Conservation (phyloP, 2,888 invertebrate species). For the Rhodophaea formosa region DNA sequence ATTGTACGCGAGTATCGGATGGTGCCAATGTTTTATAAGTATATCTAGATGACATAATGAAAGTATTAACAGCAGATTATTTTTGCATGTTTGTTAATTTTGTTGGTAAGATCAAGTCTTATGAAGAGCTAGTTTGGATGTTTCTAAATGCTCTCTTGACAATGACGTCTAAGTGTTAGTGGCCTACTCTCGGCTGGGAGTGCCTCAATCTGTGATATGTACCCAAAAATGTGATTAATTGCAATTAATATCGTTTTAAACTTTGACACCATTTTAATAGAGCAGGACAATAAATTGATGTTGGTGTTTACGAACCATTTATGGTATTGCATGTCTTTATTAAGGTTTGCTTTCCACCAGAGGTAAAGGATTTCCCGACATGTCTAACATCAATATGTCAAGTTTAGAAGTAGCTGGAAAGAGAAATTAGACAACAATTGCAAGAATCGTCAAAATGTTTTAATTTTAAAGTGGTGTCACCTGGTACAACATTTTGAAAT, state of each 20-base stretch:
- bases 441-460: too few relatives aligned
- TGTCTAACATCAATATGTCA: not conserved
- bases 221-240: constrained; percentile 52
- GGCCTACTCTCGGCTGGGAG: constrained; percentile 26
- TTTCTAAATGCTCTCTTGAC: constrained; percentile 24
- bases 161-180: constrained; percentile 13
- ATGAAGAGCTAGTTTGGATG: constrained; percentile 12
- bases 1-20: constrained; percentile 27
- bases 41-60: constrained; percentile 27
- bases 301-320: constrained; percentile 19
- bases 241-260: constrained; percentile 49
- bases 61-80: constrained; percentile 20
- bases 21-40: constrained; percentile 34
- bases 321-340: not conserved
- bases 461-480: too few relatives aligned
- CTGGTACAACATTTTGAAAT: too few relatives aligned
- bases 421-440: too few relatives aligned
- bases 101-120: constrained; percentile 11
- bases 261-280: constrained; percentile 39
- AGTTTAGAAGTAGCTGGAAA: too few relatives aligned
- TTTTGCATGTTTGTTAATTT: constrained; percentile 22
- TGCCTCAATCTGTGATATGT: constrained; percentile 50
- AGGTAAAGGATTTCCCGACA: too few relatives aligned
- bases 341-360: not conserved
- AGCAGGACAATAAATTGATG: constrained; percentile 43